Percentiles rank a stretch among this genome's conserved stretches.
These are phyloP conservation scores for Drosophila parabipectinata DNA, from an alignment of 1,140 invertebrate species.

Conservation along the genomic window DNA sequence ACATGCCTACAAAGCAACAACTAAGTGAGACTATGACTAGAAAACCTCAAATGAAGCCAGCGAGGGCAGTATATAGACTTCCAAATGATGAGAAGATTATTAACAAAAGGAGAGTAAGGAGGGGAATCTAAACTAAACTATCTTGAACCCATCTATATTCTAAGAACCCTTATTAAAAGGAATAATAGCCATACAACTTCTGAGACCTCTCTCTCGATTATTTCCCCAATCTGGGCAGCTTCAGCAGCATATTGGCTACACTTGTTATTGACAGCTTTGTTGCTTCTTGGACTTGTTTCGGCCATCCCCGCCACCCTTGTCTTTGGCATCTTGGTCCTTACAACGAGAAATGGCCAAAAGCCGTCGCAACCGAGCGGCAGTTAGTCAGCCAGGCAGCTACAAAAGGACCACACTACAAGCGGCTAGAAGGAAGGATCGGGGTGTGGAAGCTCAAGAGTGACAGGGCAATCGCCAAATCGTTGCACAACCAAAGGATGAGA, in stretches of 20 bases:
- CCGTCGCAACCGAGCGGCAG: slow-evolving; percentile 62
- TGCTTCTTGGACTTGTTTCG: slow-evolving; percentile 43
- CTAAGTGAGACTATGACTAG: slow-evolving; percentile 24
- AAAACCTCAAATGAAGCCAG: slow-evolving; percentile 17
- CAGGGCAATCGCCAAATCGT: slow-evolving; percentile 66
- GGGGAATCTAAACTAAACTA: not conserved
- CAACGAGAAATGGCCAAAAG: slow-evolving; percentile 58
- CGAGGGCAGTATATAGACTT: slow-evolving; percentile 8
- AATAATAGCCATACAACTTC: not conserved
- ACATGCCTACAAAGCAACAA: slow-evolving; percentile 28
- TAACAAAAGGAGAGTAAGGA: no score
- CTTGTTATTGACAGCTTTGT: slow-evolving; percentile 77
- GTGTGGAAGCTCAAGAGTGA: slow-evolving; percentile 28
- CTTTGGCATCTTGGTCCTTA: slow-evolving; percentile 3
- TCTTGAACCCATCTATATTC: not conserved
- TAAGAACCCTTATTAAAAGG: not conserved
- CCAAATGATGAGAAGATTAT: not conserved
- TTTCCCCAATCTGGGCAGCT: slow-evolving; percentile 34
- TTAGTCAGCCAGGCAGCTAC: slow-evolving; percentile 68
- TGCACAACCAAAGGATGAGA: slow-evolving; percentile 18
- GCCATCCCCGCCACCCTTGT: slow-evolving; percentile 3
- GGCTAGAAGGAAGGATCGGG: not conserved
- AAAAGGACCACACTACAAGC: slow-evolving; percentile 48
- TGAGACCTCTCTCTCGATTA: slow-evolving; percentile 21
- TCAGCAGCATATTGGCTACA: slow-evolving; percentile 63